phyloP scores from a whole-genome alignment of 2,113 vertebrate genomes.

The Phrynosoma platyrhinos region DNA sequence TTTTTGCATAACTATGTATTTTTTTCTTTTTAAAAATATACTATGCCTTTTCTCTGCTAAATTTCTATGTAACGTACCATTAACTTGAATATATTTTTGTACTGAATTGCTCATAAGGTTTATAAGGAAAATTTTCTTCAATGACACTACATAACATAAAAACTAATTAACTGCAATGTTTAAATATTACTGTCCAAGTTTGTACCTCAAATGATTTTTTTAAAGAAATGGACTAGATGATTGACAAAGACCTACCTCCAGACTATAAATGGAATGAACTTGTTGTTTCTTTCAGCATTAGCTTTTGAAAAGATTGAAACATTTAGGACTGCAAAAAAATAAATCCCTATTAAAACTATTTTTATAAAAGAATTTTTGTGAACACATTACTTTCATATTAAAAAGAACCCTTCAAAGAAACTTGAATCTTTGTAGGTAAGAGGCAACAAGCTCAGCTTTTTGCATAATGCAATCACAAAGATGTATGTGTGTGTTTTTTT shows the following conservation, averaged over 20 bases:
- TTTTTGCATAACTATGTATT: conserved; percentile 80
- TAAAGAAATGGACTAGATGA: conserved; percentile 85
- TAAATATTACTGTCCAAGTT: conserved; percentile 86
- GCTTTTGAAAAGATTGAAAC: conserved; percentile 77
- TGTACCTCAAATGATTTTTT: conserved; percentile 89
- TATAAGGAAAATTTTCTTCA: conserved; percentile 85
- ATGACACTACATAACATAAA: conserved; percentile 82
- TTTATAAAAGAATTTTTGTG: conserved; percentile 80
- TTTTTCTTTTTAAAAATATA: conserved; percentile 77
- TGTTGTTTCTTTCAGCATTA: conserved; percentile 80
- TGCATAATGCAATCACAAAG: conserved; percentile 92
- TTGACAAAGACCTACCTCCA: conserved; percentile 95
- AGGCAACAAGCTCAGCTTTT: conserved; percentile 85
- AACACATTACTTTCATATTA: conserved; percentile 78
- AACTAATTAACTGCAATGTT: conserved; percentile 80
- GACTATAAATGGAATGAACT: conserved; percentile 86
- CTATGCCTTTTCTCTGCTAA: conserved; percentile 83
- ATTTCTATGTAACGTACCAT: conserved; percentile 86
- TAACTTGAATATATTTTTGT: conserved; percentile 96
- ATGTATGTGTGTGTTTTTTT: conserved; percentile 80
- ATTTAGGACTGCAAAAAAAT: conserved; percentile 83
- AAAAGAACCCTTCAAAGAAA: conserved; percentile 84
- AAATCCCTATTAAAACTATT: conserved; percentile 83
- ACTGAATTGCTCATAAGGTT: conserved; percentile 87
- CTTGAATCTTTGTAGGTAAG: conserved; percentile 92